Conservation (phyloP, 2,888 invertebrate genomes). For the Dione vanillae region DNA sequence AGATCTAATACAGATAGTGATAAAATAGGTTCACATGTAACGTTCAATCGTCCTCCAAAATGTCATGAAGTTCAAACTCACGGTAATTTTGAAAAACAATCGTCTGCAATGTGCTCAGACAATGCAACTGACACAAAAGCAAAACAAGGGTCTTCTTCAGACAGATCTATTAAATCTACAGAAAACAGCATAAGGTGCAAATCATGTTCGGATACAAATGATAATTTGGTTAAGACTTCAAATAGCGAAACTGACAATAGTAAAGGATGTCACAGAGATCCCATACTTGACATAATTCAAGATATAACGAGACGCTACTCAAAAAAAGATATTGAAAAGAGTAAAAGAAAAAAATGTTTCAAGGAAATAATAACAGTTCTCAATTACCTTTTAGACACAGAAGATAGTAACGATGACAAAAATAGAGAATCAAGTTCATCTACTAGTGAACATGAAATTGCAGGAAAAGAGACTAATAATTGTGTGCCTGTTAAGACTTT, state of each 20-base stretch:
- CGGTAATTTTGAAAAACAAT: slow-evolving; percentile 2
- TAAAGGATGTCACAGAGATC: slow-evolving; percentile 52
- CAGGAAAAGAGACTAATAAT: slow-evolving; percentile 31
- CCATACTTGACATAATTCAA: slow-evolving; percentile 68
- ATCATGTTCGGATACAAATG: slow-evolving; percentile 33
- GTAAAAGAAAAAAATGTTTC: slow-evolving; percentile 71
- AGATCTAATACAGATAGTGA: slow-evolving; percentile 63
- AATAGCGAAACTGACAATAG: slow-evolving; percentile 47
- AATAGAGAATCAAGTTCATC: slow-evolving; percentile 43
- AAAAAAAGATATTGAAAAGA: slow-evolving; percentile 66
- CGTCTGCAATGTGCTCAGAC: slow-evolving; percentile 15
- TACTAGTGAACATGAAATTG: slow-evolving; percentile 31
- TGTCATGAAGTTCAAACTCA: slow-evolving; percentile 40
- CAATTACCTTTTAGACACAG: slow-evolving; percentile 75
- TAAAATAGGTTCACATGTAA: slow-evolving; percentile 45
- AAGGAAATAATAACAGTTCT: slow-evolving; percentile 72
- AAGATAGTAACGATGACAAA: slow-evolving; percentile 60
- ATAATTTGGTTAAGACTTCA: slow-evolving; percentile 39
- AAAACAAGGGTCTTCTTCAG: slow-evolving; percentile 19
- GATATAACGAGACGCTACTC: slow-evolving; percentile 75
- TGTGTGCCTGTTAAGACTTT: slow-evolving; percentile 44
- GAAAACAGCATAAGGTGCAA: slow-evolving; percentile 39
- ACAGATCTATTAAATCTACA: slow-evolving; percentile 36
- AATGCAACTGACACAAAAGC: slow-evolving; percentile 15
- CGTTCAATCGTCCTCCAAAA: slow-evolving; percentile 39